Percentiles rank a stretch among this genome's conserved stretches.
These are phyloP conservation scores for Telmatochromis brichardi DNA, from an alignment of 2,113 vertebrate genomes.

Conservation along the genomic window DNA sequence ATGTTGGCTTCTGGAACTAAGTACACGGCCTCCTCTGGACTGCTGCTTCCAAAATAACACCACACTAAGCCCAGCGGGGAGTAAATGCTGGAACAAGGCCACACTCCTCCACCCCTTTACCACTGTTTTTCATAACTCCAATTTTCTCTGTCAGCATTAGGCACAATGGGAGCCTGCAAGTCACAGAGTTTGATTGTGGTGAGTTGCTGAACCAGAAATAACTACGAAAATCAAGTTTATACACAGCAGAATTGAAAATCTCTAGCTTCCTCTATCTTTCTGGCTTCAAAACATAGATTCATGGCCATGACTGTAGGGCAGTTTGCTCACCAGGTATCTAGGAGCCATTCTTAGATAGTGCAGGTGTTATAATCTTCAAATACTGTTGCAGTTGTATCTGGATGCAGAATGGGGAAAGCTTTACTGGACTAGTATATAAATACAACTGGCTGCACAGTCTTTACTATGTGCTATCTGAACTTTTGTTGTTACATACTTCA, in stretches of 20 bases:
- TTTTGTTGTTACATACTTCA: background rate
- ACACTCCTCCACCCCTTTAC: background rate
- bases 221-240: background rate
- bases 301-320: background rate
- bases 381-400: background rate
- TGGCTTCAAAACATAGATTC: background rate
- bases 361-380: background rate
- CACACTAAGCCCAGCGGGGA: conserved; percentile 1
- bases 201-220: conserved; percentile 1
- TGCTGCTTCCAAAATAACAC: conserved; percentile 37
- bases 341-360: background rate
- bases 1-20: conserved; percentile 54
- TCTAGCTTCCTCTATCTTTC: background rate
- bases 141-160: conserved; percentile 18
- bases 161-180: background rate
- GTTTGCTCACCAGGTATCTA: background rate
- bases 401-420: background rate
- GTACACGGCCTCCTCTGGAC: conserved; percentile 17
- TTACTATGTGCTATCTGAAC: background rate
- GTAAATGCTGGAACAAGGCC: background rate
- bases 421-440: conserved; percentile 1
- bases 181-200: background rate
- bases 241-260: background rate
- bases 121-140: conserved; percentile 19
- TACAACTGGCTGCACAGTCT: background rate